phyloP scores from a whole-genome alignment of 2,888 invertebrate species.

The Drosophila anomelani region DNA sequence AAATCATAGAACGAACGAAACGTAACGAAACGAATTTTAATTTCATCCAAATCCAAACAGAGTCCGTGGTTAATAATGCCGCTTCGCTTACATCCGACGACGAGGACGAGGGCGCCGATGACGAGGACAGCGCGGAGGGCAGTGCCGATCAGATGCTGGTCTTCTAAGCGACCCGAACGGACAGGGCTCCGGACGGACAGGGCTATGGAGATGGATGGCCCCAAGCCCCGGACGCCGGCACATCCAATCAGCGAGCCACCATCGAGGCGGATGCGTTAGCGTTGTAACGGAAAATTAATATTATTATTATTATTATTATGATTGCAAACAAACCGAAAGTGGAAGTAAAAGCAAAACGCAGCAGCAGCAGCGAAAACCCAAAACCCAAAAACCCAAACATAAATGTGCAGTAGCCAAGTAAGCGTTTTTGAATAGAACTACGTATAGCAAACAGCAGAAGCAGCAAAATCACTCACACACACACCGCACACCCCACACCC shows the following conservation, averaged over 20 bases:
- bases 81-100: conserved; percentile 88
- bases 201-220: conserved; percentile 20
- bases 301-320: conserved; percentile 76
- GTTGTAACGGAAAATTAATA: conserved; percentile 60
- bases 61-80: conserved; percentile 86
- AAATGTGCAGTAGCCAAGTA: conserved; percentile 77
- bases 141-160: conserved; percentile 91
- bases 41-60: conserved; percentile 70
- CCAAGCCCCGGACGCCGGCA: conserved; percentile 31
- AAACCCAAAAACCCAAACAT: conserved; percentile 50
- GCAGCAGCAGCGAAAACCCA: conserved; percentile 39
- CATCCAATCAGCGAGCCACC: conserved; percentile 63
- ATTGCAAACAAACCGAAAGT: conserved; percentile 48
- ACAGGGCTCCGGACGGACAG: conserved; percentile 12
- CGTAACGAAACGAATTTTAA: conserved; percentile 38
- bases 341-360: conserved; percentile 38
- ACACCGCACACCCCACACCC: not conserved
- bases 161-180: conserved; percentile 85
- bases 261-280: conserved; percentile 52
- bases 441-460: conserved; percentile 61
- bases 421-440: conserved; percentile 77
- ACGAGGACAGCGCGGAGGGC: conserved; percentile 90
- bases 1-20: conserved; percentile 10
- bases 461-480: conserved; percentile 43
- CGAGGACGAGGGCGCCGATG: conserved; percentile 90